Conservation (phyloP, 2,797 vertebrate genomes). For the Ibycter americanus region DNA sequence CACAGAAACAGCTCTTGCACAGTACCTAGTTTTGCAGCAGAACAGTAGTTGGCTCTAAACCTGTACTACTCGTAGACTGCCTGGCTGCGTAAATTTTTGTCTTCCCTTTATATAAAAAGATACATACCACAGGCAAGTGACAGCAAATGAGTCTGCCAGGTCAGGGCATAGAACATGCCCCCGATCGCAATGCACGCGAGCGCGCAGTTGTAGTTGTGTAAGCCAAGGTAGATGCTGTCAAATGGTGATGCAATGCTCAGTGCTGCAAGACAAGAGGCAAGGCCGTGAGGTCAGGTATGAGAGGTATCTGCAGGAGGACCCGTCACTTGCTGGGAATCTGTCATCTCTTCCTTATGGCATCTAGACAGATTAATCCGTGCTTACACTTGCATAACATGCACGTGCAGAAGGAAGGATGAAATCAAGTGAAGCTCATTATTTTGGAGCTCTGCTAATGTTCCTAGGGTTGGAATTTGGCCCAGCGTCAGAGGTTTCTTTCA, state of each 20-base stretch:
- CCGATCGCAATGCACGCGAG: constrained; percentile 89
- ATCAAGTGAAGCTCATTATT: not conserved
- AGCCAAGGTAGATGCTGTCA: constrained; percentile 86
- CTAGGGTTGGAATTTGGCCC: not conserved
- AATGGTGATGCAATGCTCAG: constrained; percentile 90
- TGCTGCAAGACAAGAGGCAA: constrained; percentile 74
- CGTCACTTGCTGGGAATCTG: not conserved
- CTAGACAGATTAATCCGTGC: not conserved
- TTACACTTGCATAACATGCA: rapidly evolving
- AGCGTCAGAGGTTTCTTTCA: not conserved
- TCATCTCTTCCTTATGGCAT: rapidly evolving
- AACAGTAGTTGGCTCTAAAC: not conserved
- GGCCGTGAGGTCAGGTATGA: not conserved
- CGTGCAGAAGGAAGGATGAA: not conserved
- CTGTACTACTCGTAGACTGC: not conserved
- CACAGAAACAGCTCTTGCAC: not conserved
- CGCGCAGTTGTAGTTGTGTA: constrained; percentile 94
- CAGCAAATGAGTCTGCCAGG: constrained; percentile 93
- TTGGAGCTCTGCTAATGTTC: not conserved
- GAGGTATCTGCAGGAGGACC: not conserved
- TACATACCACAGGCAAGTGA: constrained; percentile 88
- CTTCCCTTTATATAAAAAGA: not conserved
- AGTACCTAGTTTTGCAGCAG: not conserved
- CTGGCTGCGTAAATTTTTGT: not conserved
- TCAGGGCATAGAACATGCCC: constrained; percentile 95